Conservation (phyloP, 2,797 vertebrate species). For the Eospalax fontanierii region DNA sequence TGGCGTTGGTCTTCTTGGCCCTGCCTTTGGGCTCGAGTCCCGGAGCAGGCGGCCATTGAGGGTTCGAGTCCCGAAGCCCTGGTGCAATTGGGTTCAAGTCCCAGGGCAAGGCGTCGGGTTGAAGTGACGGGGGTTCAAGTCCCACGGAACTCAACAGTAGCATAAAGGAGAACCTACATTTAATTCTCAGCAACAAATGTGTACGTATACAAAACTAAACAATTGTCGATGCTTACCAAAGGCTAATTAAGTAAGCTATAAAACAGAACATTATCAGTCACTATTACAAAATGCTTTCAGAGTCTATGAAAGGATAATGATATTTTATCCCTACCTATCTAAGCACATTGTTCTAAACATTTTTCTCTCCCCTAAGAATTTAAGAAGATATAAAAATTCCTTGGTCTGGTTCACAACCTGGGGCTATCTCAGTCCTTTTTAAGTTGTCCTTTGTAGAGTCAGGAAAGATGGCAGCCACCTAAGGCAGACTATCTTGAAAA, state of each 20-base stretch:
- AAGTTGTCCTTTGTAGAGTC: neutral
- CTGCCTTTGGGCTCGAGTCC: no score
- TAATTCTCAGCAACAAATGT: neutral
- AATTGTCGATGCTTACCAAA: neutral
- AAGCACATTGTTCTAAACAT: neutral
- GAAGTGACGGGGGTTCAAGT: no score
- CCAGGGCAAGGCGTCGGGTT: no score
- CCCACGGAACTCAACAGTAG: no score
- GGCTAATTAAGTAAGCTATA: slow-evolving; percentile 21
- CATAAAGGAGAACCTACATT: neutral
- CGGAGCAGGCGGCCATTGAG: no score
- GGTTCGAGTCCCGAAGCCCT: no score
- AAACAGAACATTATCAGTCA: neutral
- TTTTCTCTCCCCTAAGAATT: neutral
- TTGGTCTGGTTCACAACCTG: neutral
- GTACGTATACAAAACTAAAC: neutral
- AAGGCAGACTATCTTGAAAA: neutral
- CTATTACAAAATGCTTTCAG: neutral
- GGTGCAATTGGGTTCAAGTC: no score
- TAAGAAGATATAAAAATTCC: neutral
- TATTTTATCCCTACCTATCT: neutral
- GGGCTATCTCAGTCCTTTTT: neutral
- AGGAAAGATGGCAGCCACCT: neutral
- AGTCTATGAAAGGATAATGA: neutral
- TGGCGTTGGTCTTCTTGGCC: no score